Percentiles rank a stretch among this genome's conserved stretches.
These are phyloP conservation scores for Dicroscelio sp. DNA, from an alignment of 2,888 invertebrate genomes.

Conservation along the genomic window DNA sequence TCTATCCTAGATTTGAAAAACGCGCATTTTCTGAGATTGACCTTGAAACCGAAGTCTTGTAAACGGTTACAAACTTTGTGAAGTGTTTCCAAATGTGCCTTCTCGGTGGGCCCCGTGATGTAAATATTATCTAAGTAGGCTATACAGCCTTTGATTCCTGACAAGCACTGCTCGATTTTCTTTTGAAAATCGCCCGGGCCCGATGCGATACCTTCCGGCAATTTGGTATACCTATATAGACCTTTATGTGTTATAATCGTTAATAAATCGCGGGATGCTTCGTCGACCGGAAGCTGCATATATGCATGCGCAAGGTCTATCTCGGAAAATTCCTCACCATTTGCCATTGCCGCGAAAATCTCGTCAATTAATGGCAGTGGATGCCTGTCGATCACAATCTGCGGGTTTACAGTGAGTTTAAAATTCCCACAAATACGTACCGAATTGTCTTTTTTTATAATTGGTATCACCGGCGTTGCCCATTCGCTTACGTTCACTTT, in stretches of 20 bases:
- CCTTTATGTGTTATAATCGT: conserved; percentile 89
- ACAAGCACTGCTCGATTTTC: conserved; percentile 85
- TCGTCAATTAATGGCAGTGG: no score
- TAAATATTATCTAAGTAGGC: conserved; percentile 90
- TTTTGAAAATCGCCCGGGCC: conserved; percentile 88
- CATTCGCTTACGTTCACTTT: conserved; percentile 84
- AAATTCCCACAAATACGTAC: conserved; percentile 89
- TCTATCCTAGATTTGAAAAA: conserved; percentile 27
- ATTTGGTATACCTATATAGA: conserved; percentile 87
- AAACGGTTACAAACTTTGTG: conserved; percentile 2
- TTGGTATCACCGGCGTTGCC: conserved; percentile 89
- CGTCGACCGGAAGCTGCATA: conserved; percentile 88
- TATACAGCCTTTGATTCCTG: conserved; percentile 88
- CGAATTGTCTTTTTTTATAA: conserved; percentile 88
- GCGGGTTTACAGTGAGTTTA: conserved; percentile 88
- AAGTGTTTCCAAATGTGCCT: neutral
- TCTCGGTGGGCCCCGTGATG: conserved; percentile 82
- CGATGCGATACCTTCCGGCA: conserved; percentile 57
- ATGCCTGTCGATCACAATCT: conserved; percentile 83
- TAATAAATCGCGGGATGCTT: conserved; percentile 87
- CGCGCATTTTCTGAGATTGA: conserved; percentile 3
- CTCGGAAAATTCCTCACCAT: conserved; percentile 83
- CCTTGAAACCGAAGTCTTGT: conserved; percentile 12
- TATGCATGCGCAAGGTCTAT: conserved; percentile 88
- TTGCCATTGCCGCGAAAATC: conserved; percentile 72